These are phyloP conservation scores for Germaria angustata DNA, from an alignment of 2,888 invertebrate species.

Conservation along the genomic window DNA sequence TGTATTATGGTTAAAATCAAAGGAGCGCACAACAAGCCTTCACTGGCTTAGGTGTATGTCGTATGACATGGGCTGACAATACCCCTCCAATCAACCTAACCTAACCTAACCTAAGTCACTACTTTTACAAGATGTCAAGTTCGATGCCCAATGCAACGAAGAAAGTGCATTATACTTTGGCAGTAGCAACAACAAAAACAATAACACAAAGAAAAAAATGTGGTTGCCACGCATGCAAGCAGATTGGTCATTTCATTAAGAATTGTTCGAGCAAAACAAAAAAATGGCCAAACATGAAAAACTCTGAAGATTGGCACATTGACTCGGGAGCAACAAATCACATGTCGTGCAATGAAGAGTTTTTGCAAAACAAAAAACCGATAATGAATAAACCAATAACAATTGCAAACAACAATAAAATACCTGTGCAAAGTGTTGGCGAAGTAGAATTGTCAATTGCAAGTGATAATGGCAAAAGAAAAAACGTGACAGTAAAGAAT, in stretches of 20 bases:
- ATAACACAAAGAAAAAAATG: background rate
- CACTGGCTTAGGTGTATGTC: no score
- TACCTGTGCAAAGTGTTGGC: no score
- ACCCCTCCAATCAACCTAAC: no score
- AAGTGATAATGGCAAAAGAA: background rate
- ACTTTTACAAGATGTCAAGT: background rate
- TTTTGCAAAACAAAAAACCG: background rate
- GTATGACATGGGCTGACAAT: no score
- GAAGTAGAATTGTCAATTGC: background rate
- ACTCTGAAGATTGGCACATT: background rate
- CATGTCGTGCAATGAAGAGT: background rate
- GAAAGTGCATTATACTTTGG: background rate
- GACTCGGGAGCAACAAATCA: background rate
- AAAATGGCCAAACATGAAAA: background rate
- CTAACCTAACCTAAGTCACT: no score
- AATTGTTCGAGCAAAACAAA: background rate
- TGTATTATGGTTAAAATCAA: no score
- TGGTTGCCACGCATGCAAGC: background rate
- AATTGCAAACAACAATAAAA: background rate
- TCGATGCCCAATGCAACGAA: background rate
- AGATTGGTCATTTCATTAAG: background rate
- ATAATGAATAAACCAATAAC: no score
- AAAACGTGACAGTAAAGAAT: background rate
- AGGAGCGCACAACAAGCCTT: no score
- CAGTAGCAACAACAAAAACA: background rate